These are phyloP conservation scores for Monodelphis domestica DNA, from an alignment of 2,797 vertebrate species.

Conservation along the genomic window DNA sequence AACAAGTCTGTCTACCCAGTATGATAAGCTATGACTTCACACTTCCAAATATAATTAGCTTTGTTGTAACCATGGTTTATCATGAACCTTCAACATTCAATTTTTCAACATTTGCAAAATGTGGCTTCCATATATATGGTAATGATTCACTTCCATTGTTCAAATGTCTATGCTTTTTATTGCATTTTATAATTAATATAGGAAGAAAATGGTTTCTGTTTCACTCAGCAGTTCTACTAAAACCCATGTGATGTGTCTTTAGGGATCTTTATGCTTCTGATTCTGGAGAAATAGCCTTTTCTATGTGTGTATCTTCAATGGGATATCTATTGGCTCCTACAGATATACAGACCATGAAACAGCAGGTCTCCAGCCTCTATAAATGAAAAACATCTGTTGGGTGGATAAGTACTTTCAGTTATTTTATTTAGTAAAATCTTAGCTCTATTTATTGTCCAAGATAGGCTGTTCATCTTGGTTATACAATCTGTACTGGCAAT, in stretches of 20 bases:
- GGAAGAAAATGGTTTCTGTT: constrained; percentile 19
- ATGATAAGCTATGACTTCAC: constrained; percentile 75
- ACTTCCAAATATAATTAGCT: constrained; percentile 64
- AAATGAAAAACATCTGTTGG: constrained; percentile 2
- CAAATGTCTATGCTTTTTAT: constrained; percentile 35
- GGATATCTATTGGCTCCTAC: background rate
- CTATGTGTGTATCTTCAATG: background rate
- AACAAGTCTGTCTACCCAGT: constrained; percentile 52
- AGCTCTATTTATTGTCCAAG: background rate
- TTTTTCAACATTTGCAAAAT: constrained; percentile 68
- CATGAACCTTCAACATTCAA: constrained; percentile 61
- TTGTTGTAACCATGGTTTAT: constrained; percentile 71
- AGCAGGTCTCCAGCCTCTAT: background rate
- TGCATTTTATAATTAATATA: constrained; percentile 53
- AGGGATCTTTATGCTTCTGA: background rate
- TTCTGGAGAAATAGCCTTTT: background rate
- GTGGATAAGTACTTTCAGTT: constrained; percentile 8
- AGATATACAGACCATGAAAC: constrained; percentile 14
- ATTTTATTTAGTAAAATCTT: constrained; percentile 58
- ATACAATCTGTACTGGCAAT: constrained; percentile 51
- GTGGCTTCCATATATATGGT: constrained; percentile 10
- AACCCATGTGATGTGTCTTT: background rate
- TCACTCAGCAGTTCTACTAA: constrained; percentile 39
- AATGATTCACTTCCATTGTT: constrained; percentile 66
- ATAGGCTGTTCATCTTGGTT: constrained; percentile 33